Evolutionary conservation across 2,113 vertebrate genomes (phyloP), one percentile per base, ranked within the genome.

Genomic region (Podarcis muralis): DNA sequence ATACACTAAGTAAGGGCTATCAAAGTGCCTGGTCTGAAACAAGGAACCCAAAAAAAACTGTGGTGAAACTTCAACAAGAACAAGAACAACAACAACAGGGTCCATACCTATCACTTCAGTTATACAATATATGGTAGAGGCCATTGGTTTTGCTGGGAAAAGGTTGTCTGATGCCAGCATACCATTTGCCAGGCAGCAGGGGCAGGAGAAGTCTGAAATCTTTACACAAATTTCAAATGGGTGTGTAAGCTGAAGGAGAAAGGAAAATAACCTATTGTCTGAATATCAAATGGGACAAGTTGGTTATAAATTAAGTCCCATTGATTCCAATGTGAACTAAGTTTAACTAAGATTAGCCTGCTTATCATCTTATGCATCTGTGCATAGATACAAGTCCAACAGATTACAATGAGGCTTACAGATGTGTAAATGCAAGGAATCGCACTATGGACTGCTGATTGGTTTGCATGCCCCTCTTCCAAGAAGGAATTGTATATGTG

Each of bases 1-100:
- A 93, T 99, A 99, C 76, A 99, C 97, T 94, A 99, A 95, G 96
- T 99, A 99, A 2, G 99, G 98, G 92, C 98, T 99, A 90, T 97
- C 96, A 11, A 98, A 99, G 88, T 98, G 97, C 79, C 98, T 97
- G 0, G 97, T 97, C 99, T 99, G 94, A 18, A 94, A 94, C 5
- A 83, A 1, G 40, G 66, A 90, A 59, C 66, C 75, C 90, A 85
- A 83, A 35, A 35, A 75, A 3, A 25, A 53, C n/a, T 32, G 8
- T 3, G 32, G 79, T 71, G 83, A 37, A 30, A 22, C 1, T 3
- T n/a, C 25, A 57, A 23, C 18, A 87, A 6, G 5, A 30, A 59
- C 22, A 87, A 6, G 5, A 30, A 57, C 20, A 74, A 6, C 40
- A 48, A 48, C n/a, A 59, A 57, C 16, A 15, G 43, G 15, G 30